Evolutionary conservation across 2,113 vertebrate species (phyloP), one percentile per base, ranked within the genome.

Genomic region (Brachyhypopomus gauderio): DNA sequence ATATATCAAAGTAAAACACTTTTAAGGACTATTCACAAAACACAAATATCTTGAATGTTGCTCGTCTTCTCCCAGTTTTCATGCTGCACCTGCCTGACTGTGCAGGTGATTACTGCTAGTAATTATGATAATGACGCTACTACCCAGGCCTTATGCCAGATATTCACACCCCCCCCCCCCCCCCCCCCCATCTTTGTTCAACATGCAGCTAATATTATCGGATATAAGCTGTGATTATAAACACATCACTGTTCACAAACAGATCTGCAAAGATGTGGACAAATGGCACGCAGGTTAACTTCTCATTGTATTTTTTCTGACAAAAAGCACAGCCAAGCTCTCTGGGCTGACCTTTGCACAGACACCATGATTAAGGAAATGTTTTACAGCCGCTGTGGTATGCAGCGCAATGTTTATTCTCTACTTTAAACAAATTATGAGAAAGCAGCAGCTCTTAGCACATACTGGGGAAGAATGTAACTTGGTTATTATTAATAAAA

Each of bases 331-430:
- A 58, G 75, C 23, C 45, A 20, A 41, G 63, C 34, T 77, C 27
- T 84, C 82, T 48, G 81, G 78, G 82, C 84, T 85, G 88, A 87
- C 83, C 83, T 87, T 83, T 64, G 34, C 67, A 45, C 74, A 84
- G 66, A 66, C 80, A 71, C 84, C 81, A 64, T 22, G 58, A 82
- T 83, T 85, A 86, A 80, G 82, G 73, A 85, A 87, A 83, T 83
- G 79, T 73, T 88, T 71, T 80, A 89, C 72, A 80, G 86, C 72
- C 86, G 86, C 86, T 80, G 83, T 22, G 82, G 84, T 81, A 63
- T 79, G 80, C 58, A 84, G 70, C 38, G 72, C 67, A 59, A 56
- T 74, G 56, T 83, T 81, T 79, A 78, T 80, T 59, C 66, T 77
- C 45, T 22, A 38, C 59, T 77, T 85, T 77, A 88, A 87, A 86